Conservation (phyloP, 2,113 vertebrate genomes). For the Uropsilus gracilis region DNA sequence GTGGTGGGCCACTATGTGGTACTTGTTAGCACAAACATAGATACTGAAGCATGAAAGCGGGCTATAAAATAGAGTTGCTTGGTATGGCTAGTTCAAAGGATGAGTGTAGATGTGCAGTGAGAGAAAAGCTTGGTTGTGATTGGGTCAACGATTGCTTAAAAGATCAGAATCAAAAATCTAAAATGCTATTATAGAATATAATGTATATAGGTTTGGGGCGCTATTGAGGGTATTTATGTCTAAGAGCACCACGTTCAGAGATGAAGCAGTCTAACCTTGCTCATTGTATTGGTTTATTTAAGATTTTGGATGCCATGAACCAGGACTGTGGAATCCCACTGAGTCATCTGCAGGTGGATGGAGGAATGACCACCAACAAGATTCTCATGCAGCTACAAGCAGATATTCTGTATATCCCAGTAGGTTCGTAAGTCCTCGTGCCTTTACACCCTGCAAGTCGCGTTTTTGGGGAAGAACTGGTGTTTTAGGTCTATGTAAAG, state of each 20-base stretch:
- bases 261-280: not conserved
- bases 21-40: not conserved
- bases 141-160: not conserved
- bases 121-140: not conserved
- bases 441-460: not conserved
- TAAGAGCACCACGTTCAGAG: not conserved
- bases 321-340: slow-evolving; percentile 95
- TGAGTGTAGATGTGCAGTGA: not conserved
- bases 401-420: slow-evolving; percentile 96
- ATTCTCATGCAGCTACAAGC: slow-evolving; percentile 96
- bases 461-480: not conserved
- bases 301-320: slow-evolving; percentile 99
- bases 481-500: not conserved
- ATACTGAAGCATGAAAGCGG: not conserved
- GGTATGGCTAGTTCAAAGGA: not conserved
- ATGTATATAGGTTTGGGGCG: not conserved
- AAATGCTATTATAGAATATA: not conserved
- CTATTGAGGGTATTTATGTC: not conserved
- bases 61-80: not conserved
- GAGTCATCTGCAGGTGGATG: slow-evolving; percentile 93
- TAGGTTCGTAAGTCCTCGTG: slow-evolving; percentile 87
- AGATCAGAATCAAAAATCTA: not conserved
- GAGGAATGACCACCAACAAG: slow-evolving; percentile 96
- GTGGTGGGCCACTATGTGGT: not conserved
- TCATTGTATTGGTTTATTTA: slow-evolving; percentile 61